Percentiles rank a stretch among this genome's conserved stretches.
Conservation (phyloP, 2,113 vertebrate species). For the Chrysochloris asiatica region DNA sequence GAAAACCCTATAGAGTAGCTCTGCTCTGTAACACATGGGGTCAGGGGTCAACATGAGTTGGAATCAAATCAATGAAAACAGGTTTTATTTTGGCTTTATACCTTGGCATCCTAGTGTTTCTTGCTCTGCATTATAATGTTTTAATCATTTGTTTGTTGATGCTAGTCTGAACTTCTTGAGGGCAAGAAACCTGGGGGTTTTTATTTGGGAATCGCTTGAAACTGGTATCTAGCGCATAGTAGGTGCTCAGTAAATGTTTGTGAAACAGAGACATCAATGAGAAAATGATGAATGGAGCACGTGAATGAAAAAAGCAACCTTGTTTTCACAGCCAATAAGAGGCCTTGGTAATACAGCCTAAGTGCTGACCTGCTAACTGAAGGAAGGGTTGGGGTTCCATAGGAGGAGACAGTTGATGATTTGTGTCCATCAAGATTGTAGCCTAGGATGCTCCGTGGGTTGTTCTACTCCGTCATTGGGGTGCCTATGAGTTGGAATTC, state of each 20-base stretch:
- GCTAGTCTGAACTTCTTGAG: not conserved
- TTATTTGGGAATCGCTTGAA: not conserved
- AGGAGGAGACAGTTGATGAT: not conserved
- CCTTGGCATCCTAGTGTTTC: not conserved
- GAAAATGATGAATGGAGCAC: not conserved
- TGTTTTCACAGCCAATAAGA: not conserved
- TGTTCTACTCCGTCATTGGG: not conserved
- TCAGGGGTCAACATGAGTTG: not conserved
- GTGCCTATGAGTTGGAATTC: not conserved
- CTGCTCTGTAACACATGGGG: not conserved
- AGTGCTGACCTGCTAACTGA: not conserved
- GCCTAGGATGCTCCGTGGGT: not conserved
- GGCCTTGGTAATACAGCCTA: not conserved
- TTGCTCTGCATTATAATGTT: not conserved
- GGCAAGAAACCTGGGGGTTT: not conserved
- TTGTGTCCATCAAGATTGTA: not conserved
- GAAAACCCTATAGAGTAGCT: not conserved
- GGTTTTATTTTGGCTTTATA: rapidly evolving
- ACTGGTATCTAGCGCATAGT: rapidly evolving
- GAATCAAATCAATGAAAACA: not conserved
- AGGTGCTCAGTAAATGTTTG: not conserved
- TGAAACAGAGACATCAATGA: not conserved
- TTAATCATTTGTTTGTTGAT: not conserved
- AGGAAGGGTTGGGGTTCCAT: not conserved
- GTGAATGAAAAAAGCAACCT: not conserved